Percentiles rank a stretch among this genome's conserved stretches.
Evolutionary conservation across 2,888 invertebrate genomes (phyloP).

Genomic region (Agrotis segetum): DNA sequence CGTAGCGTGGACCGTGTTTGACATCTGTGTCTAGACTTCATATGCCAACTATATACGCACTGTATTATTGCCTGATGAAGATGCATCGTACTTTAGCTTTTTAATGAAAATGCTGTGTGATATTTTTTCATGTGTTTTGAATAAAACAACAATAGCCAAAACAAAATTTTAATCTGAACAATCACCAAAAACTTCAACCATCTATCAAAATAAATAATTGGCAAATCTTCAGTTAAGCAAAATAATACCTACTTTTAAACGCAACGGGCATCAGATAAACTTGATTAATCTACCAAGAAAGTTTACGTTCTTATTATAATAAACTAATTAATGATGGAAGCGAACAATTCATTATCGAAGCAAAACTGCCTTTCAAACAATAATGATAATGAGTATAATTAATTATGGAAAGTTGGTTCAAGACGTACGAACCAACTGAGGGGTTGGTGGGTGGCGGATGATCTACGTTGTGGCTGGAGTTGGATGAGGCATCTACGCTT

Average conservation of each 20-base stretch:
- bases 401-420: constrained; percentile 90
- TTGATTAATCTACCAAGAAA: constrained; percentile 89
- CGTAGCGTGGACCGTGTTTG: too few relatives aligned
- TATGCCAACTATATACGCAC: too few relatives aligned
- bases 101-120: not conserved
- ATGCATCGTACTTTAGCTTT: not conserved
- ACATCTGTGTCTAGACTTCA: too few relatives aligned
- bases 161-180: constrained; percentile 27
- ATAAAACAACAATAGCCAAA: not conserved
- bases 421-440: constrained; percentile 85
- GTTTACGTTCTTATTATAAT: constrained; percentile 90
- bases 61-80: not conserved
- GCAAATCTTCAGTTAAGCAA: constrained; percentile 59
- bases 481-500: constrained; percentile 71
- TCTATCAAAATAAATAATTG: constrained; percentile 63
- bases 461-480: constrained; percentile 51
- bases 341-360: constrained; percentile 91
- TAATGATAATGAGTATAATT: constrained; percentile 91
- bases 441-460: constrained; percentile 69
- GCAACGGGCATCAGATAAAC: constrained; percentile 87
- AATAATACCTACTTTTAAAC: constrained; percentile 75
- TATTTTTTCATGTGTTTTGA: not conserved
- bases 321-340: constrained; percentile 91
- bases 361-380: constrained; percentile 91
- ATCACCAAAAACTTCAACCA: constrained; percentile 51